Evolutionary conservation across 2,113 vertebrate species (phyloP).

Genomic region (Phalacrocorax carbo): DNA sequence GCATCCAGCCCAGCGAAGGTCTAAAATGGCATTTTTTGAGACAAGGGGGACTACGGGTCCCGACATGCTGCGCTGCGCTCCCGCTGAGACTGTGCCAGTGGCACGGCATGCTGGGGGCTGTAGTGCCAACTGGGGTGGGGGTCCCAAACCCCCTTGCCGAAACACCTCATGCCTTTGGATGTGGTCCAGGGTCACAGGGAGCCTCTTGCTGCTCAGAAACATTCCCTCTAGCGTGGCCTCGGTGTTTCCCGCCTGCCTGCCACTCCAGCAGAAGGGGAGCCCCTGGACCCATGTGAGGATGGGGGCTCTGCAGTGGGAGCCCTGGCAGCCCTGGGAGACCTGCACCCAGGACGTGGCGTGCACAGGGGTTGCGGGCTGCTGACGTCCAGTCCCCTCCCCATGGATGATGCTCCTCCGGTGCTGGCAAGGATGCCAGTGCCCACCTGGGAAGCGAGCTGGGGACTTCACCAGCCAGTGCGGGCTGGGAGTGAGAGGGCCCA

Average conservation of each 20-base stretch:
- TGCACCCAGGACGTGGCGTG: rapidly evolving
- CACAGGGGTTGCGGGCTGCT: rapidly evolving
- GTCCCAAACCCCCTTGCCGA: not conserved
- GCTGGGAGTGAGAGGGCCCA: rapidly evolving
- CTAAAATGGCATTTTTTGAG: slow-evolving; percentile 40
- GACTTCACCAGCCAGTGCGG: rapidly evolving
- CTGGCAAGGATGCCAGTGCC: rapidly evolving
- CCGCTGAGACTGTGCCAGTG: rapidly evolving
- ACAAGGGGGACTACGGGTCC: slow-evolving; percentile 6
- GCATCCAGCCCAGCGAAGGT: not conserved
- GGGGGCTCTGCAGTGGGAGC: not conserved
- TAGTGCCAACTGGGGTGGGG: not conserved
- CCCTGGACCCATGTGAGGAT: rapidly evolving
- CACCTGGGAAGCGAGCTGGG: not conserved
- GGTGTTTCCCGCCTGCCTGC: rapidly evolving
- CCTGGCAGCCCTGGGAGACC: not conserved
- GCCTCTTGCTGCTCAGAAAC: rapidly evolving
- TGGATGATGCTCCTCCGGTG: rapidly evolving
- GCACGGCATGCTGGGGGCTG: not conserved
- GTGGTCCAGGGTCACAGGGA: not conserved
- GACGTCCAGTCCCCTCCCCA: not conserved
- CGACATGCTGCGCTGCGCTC: not conserved
- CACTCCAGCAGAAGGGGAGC: not conserved
- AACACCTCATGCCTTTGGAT: rapidly evolving
- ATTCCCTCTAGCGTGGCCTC: rapidly evolving